Base-by-base conservation (phyloP, 2,797 vertebrate genomes). In the Remorina albescens region DNA sequence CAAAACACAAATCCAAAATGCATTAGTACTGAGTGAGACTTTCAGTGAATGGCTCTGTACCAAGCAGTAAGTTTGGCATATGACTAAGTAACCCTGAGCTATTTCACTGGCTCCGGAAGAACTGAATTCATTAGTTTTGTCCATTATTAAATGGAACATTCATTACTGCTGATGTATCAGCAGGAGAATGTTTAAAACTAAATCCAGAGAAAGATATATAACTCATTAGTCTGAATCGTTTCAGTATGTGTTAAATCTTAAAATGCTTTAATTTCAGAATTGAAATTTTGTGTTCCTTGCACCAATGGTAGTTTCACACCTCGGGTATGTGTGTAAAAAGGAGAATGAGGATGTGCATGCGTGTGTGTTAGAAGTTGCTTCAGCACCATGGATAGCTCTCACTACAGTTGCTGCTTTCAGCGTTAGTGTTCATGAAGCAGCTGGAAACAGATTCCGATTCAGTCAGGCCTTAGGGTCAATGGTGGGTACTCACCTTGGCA, bases 341-440 rank as follows among this genome's bases (percentile, higher is more conserved):
- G 18, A 47, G 15, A 15, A 51, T 46, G 49, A 50, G 42, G 10
- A 44, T 18, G 30, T 65, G 41, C 13, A 13, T 32, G 18, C 25
- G 18, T 41, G 37, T 26, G 50, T 74, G 32, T 64, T 8, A 19
- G 2, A 44, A 44, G 28, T 73, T 19, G 42, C 61, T 91, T 91
- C 89, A 92, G 90, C 81, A 88, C 89, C 89, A 87, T 44, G 88
- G 87, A 91, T 69, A 91, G 89, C 61, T 86, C 68, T 75, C 57
- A 16, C 46, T 57, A 8, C 12, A 32, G 19, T 6, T 2, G 28
- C 67, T 36, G 46, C 42, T 49, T 71, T 62, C 58, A 62, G 6
- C 59, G 16, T 6, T 36, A 53, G 36, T 13, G n/a, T 55, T 53
- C 37, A 56, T 51, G 6, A 6, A 59, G 59, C 51, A 8, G 4